Conservation (phyloP, 2,888 invertebrate genomes). For the Nomada goodeniana region DNA sequence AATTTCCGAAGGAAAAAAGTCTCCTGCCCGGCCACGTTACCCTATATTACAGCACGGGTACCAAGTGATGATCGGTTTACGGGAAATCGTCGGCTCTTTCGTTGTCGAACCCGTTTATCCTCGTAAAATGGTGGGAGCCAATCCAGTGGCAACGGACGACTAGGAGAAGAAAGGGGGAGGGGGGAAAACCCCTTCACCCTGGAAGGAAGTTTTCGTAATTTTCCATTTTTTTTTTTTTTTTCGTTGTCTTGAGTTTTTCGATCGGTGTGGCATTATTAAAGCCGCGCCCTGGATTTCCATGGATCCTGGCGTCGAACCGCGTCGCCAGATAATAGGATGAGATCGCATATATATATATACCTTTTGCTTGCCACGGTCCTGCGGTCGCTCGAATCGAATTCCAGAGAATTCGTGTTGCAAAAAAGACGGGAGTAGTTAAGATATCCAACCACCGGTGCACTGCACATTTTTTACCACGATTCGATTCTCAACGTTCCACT, state of each 20-base stretch:
- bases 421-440: background rate
- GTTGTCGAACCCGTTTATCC: constrained; percentile 39
- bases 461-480: background rate
- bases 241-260: constrained; percentile 15
- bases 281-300: constrained; percentile 46
- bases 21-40: constrained; percentile 8
- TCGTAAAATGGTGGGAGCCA: constrained; percentile 49
- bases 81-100: constrained; percentile 40
- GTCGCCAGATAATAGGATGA: constrained; percentile 55
- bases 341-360: constrained; percentile 26
- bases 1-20: constrained; percentile 24
- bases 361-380: constrained; percentile 24
- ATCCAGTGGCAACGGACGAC: constrained; percentile 37
- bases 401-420: constrained; percentile 1
- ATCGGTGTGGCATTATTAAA: constrained; percentile 56
- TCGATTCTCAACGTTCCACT: background rate
- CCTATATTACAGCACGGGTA: constrained; percentile 35
- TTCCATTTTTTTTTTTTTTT: constrained; percentile 12
- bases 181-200: constrained; percentile 8
- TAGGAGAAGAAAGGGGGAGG: background rate
- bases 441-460: background rate
- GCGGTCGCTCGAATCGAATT: constrained; percentile 53
- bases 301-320: constrained; percentile 44
- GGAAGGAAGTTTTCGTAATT: constrained; percentile 24
- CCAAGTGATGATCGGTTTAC: constrained; percentile 48